These are phyloP conservation scores for Dromas ardeola DNA, from an alignment of 2,113 vertebrate species.

Conservation along the genomic window DNA sequence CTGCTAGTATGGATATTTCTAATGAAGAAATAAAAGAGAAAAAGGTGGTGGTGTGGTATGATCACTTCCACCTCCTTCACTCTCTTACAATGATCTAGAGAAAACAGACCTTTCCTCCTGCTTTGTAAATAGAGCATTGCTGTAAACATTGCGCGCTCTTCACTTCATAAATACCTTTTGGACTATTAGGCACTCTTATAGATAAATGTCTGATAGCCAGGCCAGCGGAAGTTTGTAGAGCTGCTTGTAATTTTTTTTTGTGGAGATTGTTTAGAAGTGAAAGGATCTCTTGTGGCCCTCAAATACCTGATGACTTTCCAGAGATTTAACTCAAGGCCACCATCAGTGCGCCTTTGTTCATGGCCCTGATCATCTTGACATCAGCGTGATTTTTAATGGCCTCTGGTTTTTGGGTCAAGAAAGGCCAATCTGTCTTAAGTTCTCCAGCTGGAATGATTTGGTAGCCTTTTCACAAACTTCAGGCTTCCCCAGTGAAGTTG, in stretches of 20 bases:
- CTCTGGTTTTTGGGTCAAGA: neutral
- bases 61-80: neutral
- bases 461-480: neutral
- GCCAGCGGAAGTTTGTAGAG: neutral
- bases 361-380: neutral
- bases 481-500: neutral
- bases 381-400: neutral
- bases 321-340: neutral
- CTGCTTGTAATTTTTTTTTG: neutral
- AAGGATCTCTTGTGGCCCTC: neutral
- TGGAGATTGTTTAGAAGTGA: neutral
- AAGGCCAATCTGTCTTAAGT: neutral
- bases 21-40: neutral
- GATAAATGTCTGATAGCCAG: neutral
- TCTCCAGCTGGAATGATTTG: neutral
- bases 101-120: neutral
- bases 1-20: neutral
- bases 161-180: neutral
- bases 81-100: neutral
- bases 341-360: neutral
- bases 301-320: neutral
- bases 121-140: neutral
- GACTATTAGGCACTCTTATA: neutral
- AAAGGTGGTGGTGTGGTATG: fast-evolving
- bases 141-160: neutral